Evolutionary conservation across 2,797 vertebrate genomes (phyloP).

Genomic region (Rhinella marina): DNA sequence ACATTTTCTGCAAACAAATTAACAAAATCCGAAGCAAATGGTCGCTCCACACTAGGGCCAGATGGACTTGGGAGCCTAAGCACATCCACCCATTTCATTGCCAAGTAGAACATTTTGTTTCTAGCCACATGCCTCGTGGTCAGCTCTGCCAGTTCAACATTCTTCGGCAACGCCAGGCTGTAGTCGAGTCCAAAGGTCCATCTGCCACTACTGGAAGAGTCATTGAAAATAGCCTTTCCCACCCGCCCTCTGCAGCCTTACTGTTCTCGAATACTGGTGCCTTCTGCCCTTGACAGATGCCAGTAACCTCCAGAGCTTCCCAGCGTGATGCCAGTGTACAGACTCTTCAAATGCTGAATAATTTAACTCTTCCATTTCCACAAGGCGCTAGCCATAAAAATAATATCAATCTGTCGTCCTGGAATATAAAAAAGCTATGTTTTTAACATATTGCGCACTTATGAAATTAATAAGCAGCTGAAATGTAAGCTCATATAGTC

Average conservation of each 20-base stretch:
- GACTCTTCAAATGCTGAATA: conserved; percentile 28
- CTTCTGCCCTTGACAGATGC: conserved; percentile 56
- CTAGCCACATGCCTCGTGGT: conserved; percentile 57
- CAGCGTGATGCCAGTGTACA: conserved; percentile 20
- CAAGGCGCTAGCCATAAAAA: background rate
- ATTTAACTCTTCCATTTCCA: conserved; percentile 28
- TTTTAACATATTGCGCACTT: conserved; percentile 1
- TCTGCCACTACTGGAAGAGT: conserved; percentile 55
- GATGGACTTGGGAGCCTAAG: conserved; percentile 47
- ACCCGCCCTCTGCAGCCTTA: conserved; percentile 41
- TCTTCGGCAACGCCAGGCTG: conserved; percentile 47
- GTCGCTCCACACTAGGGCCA: conserved; percentile 48
- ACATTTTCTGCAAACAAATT: conserved; percentile 46
- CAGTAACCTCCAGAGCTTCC: conserved; percentile 25
- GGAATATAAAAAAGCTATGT: conserved; percentile 5
- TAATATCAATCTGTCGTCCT: background rate
- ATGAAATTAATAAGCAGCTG: background rate
- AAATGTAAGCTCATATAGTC: background rate
- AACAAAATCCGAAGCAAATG: conserved; percentile 46
- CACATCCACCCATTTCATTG: conserved; percentile 35
- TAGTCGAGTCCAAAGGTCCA: conserved; percentile 56
- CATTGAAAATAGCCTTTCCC: conserved; percentile 26
- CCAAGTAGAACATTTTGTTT: conserved; percentile 57
- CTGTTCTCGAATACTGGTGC: conserved; percentile 29
- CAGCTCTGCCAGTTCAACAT: conserved; percentile 52